Percentiles rank a stretch among this genome's conserved stretches.
Evolutionary conservation across 2,888 invertebrate genomes (phyloP).

Genomic region (Homarus gammarus): DNA sequence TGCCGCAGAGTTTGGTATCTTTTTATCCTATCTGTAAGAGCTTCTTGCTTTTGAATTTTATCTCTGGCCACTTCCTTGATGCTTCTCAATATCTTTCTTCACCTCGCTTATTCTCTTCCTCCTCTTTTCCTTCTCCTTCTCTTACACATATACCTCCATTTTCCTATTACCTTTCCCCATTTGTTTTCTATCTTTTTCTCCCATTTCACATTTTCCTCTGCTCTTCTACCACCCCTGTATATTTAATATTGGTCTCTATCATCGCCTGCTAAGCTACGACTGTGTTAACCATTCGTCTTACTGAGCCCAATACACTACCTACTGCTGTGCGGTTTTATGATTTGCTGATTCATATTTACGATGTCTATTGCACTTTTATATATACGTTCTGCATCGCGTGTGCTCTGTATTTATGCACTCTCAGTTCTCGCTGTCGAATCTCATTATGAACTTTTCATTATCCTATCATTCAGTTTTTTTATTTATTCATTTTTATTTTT

Average conservation of each 20-base stretch:
- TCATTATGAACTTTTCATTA: constrained; percentile 23
- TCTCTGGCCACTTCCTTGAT: neutral
- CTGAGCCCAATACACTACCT: constrained; percentile 10
- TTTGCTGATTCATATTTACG: constrained; percentile 48
- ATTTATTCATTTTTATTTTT: neutral
- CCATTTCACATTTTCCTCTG: too few species aligned
- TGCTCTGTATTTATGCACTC: neutral
- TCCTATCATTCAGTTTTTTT: neutral
- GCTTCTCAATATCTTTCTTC: neutral
- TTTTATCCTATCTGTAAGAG: neutral
- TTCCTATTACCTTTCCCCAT: neutral
- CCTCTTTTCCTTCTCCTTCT: neutral
- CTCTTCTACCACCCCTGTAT: neutral
- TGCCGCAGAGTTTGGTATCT: neutral
- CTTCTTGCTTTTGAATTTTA: neutral
- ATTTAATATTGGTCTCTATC: neutral
- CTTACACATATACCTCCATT: neutral
- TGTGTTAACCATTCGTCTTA: constrained; percentile 22
- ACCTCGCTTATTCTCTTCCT: neutral
- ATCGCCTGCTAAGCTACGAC: constrained; percentile 1
- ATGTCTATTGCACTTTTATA: constrained; percentile 18
- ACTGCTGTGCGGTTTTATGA: constrained; percentile 14
- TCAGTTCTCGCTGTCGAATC: constrained; percentile 23
- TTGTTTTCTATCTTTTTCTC: neutral
- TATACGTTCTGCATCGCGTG: neutral